Percentiles rank a stretch among this genome's conserved stretches.
Evolutionary conservation across 2,113 vertebrate genomes (phyloP).

Genomic region (Corythornis cristatus): DNA sequence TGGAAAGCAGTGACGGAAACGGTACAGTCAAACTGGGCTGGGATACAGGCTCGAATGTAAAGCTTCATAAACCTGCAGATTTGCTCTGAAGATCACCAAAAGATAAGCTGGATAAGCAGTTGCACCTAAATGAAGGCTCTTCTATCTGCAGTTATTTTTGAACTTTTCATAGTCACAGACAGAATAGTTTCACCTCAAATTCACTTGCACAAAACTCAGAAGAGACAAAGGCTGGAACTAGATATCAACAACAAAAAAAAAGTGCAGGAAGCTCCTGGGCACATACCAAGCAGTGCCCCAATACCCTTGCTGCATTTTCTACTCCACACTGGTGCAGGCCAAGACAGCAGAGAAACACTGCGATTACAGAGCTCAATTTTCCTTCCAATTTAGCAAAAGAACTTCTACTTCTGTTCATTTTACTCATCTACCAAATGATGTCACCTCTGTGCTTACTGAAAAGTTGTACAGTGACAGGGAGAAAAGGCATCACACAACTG

Average conservation of each 20-base stretch:
- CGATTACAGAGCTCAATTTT: background rate
- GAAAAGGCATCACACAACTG: background rate
- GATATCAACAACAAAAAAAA: background rate
- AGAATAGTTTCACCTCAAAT: background rate
- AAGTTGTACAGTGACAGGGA: background rate
- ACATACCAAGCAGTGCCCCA: background rate
- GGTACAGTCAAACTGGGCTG: background rate
- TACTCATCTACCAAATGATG: background rate
- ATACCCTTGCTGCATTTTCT: background rate
- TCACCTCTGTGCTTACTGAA: background rate
- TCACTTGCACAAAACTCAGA: background rate
- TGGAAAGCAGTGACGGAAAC: constrained; percentile 72
- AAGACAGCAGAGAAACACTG: background rate
- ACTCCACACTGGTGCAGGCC: accelerated
- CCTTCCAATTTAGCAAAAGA: background rate
- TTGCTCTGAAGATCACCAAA: background rate
- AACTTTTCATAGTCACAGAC: background rate
- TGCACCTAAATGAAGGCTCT: background rate
- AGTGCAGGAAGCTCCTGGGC: background rate
- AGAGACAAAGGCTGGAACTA: background rate
- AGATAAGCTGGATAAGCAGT: background rate
- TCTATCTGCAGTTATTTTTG: background rate
- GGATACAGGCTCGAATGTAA: background rate
- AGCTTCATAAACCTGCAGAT: background rate
- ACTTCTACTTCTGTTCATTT: background rate